Evolutionary conservation across 2,888 invertebrate species (phyloP).

Genomic region (Exephanes ischioxanthus): DNA sequence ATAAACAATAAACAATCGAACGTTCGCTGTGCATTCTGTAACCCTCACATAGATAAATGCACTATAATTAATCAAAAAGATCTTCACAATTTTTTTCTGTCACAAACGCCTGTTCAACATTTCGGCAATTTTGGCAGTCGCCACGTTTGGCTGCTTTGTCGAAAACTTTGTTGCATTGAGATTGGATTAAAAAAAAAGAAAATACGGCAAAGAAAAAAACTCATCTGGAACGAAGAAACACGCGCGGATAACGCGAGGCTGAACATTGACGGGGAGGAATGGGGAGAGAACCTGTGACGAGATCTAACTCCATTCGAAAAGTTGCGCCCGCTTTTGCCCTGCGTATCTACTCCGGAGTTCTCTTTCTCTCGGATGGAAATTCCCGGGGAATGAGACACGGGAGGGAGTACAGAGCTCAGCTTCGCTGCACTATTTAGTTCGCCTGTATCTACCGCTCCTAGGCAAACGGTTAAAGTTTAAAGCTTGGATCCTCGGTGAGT

Average conservation of each 20-base stretch:
- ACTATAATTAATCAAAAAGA: no score
- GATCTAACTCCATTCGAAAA: slow-evolving; percentile 59
- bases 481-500: not conserved
- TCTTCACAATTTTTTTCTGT: no score
- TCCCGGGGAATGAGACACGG: not conserved
- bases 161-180: slow-evolving; percentile 26
- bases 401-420: not conserved
- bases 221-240: slow-evolving; percentile 27
- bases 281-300: slow-evolving; percentile 23
- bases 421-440: not conserved
- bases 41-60: no score
- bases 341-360: not conserved
- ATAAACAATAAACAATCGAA: no score
- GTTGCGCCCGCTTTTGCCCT: slow-evolving; percentile 27
- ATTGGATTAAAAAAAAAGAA: slow-evolving; percentile 1
- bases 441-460: not conserved
- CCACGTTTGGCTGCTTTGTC: not conserved
- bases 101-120: not conserved
- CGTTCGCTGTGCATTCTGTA: no score
- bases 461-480: slow-evolving; percentile 21
- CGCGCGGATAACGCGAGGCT: slow-evolving; percentile 20
- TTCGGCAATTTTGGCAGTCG: not conserved
- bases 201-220: slow-evolving; percentile 14
- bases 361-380: not conserved
- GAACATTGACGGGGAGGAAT: not conserved